phyloP scores from a whole-genome alignment of 1,140 invertebrate genomes.

The Arion vulgaris region DNA sequence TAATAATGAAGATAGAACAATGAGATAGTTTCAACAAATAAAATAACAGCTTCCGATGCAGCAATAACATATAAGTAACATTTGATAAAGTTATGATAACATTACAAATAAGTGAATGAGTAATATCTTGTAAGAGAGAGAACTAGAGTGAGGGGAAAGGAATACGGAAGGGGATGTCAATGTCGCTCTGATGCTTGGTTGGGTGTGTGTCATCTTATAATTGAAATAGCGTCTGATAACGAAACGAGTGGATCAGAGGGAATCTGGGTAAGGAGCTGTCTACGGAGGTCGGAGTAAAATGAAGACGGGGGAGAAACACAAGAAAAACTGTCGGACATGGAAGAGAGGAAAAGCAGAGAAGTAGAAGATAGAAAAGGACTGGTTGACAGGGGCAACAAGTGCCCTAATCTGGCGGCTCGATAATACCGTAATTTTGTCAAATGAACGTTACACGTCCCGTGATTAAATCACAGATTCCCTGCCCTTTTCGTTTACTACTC shows the following conservation, averaged over 20 bases:
- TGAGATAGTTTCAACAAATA: too few relatives aligned
- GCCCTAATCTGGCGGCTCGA: not conserved
- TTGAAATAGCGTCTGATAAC: not conserved
- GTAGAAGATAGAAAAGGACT: not conserved
- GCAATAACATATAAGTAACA: too few relatives aligned
- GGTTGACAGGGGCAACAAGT: conserved; percentile 9
- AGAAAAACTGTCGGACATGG: not conserved
- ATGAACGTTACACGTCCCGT: conserved; percentile 1
- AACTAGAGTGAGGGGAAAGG: not conserved
- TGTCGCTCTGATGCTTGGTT: not conserved
- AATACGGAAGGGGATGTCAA: not conserved
- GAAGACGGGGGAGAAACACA: not conserved
- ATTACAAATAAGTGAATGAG: too few relatives aligned
- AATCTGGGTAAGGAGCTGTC: not conserved
- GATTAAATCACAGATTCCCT: conserved; percentile 2
- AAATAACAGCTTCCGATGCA: too few relatives aligned
- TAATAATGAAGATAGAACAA: too few relatives aligned
- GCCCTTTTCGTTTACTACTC: not conserved
- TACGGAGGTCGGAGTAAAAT: not conserved
- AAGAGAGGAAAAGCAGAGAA: not conserved
- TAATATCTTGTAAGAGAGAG: not conserved
- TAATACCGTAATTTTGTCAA: conserved; percentile 10
- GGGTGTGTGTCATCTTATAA: not conserved
- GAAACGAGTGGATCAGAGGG: not conserved
- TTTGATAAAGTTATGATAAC: too few relatives aligned